Evolutionary conservation across 2,797 vertebrate species (phyloP).

Genomic region (Iguana delicatissima): DNA sequence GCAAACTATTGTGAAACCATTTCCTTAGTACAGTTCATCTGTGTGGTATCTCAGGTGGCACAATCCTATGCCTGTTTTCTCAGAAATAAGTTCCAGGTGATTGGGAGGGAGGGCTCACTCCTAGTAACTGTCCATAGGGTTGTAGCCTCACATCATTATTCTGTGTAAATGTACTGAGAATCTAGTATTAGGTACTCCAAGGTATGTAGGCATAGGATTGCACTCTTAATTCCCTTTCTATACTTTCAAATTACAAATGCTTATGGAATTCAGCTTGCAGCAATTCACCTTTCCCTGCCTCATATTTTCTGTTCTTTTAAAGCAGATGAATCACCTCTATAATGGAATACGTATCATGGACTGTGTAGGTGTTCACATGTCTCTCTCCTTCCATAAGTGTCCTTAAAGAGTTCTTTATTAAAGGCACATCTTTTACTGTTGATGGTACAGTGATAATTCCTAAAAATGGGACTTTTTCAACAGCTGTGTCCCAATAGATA

Average conservation of each 20-base stretch:
- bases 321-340: too few species aligned
- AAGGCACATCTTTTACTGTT: too few species aligned
- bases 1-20: conserved; percentile 15
- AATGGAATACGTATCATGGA: neutral
- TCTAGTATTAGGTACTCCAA: neutral
- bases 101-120: too few species aligned
- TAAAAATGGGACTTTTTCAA: too few species aligned
- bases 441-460: too few species aligned
- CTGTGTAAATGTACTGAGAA: neutral
- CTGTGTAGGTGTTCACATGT: neutral
- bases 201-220: neutral
- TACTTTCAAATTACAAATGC: neutral
- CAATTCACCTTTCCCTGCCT: neutral
- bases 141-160: too few species aligned
- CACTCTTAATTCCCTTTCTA: neutral
- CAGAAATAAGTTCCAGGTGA: too few species aligned
- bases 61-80: neutral
- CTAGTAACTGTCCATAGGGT: neutral
- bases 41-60: neutral
- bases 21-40: neutral
- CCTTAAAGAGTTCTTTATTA: neutral
- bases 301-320: neutral
- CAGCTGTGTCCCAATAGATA: too few species aligned
- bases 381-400: neutral
- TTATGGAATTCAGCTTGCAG: neutral